A percentile compares a stretch with the other conserved stretches of the same genome.
These are phyloP conservation scores for Rhopalosiphum maidis DNA, from an alignment of 1,140 invertebrate genomes.

Conservation along the genomic window DNA sequence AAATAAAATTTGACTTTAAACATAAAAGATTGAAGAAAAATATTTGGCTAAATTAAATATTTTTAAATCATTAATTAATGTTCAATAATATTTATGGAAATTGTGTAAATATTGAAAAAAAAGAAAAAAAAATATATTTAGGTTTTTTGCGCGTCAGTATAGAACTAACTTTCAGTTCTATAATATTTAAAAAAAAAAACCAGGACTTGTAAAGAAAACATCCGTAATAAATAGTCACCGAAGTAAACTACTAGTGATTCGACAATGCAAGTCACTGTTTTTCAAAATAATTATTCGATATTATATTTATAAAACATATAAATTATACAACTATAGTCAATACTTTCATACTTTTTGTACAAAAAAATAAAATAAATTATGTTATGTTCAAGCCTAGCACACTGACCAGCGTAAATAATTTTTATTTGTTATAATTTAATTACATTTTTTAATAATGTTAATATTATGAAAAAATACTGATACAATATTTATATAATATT, in stretches of 20 bases:
- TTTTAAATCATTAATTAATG: not conserved
- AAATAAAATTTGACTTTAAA: not conserved
- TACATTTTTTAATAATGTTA: not conserved
- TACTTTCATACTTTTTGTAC: not conserved
- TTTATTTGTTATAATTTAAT: not conserved
- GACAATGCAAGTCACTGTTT: not conserved
- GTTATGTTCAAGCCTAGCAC: not conserved
- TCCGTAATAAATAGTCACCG: not conserved
- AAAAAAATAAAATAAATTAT: not conserved
- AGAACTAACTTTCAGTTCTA: not conserved
- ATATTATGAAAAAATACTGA: not conserved
- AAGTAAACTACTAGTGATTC: not conserved
- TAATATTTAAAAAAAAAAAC: not conserved
- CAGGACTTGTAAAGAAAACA: not conserved
- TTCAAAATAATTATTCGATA: not conserved
- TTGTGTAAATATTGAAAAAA: not conserved
- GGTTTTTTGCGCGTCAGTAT: not conserved
- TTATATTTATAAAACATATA: not conserved
- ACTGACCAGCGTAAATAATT: not conserved
- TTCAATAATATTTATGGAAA: not conserved
- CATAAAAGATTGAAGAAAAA: not conserved
- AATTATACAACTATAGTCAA: not conserved
- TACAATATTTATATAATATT: too few species aligned
- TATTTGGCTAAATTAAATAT: not conserved
- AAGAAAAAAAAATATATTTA: not conserved